Conservation (phyloP, 2,113 vertebrate genomes). For the Xenus cinereus region DNA sequence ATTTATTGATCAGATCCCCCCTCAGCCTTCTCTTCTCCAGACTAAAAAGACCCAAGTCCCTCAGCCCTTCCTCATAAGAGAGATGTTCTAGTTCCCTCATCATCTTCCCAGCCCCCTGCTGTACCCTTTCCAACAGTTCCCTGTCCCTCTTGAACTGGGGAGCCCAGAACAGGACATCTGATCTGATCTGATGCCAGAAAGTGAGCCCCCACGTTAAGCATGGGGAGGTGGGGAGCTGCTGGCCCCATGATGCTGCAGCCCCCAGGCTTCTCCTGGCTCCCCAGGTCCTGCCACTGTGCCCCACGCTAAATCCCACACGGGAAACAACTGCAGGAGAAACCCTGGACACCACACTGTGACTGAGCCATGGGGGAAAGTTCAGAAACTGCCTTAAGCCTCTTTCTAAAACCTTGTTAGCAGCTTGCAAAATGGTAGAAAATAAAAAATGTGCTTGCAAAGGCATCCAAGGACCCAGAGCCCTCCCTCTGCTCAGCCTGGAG, state of each 20-base stretch:
- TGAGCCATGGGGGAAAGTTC: background rate
- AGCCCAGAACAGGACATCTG: too few relatives aligned
- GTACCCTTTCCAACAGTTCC: too few relatives aligned
- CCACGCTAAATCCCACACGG: fast-evolving
- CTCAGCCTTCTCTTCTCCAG: too few relatives aligned
- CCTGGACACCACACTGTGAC: fast-evolving
- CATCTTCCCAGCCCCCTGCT: too few relatives aligned
- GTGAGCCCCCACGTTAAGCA: background rate
- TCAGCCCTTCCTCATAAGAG: too few relatives aligned
- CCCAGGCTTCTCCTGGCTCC: background rate
- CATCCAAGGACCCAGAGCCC: background rate
- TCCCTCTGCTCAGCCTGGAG: background rate
- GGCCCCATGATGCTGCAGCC: background rate
- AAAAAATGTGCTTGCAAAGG: background rate
- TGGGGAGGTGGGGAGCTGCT: background rate
- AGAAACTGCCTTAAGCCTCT: background rate
- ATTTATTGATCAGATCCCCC: too few relatives aligned
- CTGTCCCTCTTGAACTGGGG: too few relatives aligned
- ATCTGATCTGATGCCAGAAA: background rate
- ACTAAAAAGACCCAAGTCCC: too few relatives aligned
- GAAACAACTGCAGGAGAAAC: background rate
- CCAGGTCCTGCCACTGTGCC: background rate
- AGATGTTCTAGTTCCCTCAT: too few relatives aligned
- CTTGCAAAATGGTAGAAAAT: background rate
- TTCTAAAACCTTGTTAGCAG: background rate